phyloP scores from a whole-genome alignment of 2,888 invertebrate genomes.

The Xanthorhoe spadicearia region DNA sequence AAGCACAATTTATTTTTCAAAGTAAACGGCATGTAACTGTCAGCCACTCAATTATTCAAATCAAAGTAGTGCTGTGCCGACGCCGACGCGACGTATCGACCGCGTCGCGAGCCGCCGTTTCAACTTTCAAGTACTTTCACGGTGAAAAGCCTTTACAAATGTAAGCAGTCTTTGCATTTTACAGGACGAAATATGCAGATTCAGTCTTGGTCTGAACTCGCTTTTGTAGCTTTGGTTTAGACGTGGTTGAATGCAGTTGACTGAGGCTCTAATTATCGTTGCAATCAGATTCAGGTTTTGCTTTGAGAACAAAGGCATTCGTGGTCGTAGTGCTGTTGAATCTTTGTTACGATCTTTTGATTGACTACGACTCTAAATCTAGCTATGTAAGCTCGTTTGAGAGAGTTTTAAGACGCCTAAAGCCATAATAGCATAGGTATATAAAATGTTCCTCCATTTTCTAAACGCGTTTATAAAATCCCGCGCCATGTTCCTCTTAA shows the following conservation, averaged over 20 bases:
- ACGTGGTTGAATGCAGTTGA: not conserved
- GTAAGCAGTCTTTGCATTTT: conserved; percentile 11
- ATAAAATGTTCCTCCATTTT: not conserved
- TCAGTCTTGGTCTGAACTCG: not conserved
- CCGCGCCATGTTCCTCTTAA: conserved; percentile 2
- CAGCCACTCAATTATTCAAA: conserved; percentile 23
- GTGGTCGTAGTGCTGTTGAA: not conserved
- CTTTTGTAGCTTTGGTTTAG: not conserved
- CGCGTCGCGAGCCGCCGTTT: conserved; percentile 43
- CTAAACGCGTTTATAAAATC: not conserved
- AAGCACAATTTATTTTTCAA: not conserved
- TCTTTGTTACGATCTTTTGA: not conserved
- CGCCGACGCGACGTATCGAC: conserved; percentile 69
- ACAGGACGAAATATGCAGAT: not conserved
- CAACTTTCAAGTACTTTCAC: conserved; percentile 15
- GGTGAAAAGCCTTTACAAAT: conserved; percentile 21
- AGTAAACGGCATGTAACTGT: conserved; percentile 8
- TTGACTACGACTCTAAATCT: no score
- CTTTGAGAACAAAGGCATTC: not conserved
- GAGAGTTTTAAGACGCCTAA: no score
- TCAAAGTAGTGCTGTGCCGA: conserved; percentile 5
- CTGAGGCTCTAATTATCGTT: not conserved
- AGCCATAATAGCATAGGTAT: no score
- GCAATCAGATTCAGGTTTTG: not conserved
- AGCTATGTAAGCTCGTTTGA: no score